Percentiles rank a stretch among this genome's conserved stretches.
phyloP scores from a whole-genome alignment of 2,797 vertebrate genomes.

The Holocentrus rufus region DNA sequence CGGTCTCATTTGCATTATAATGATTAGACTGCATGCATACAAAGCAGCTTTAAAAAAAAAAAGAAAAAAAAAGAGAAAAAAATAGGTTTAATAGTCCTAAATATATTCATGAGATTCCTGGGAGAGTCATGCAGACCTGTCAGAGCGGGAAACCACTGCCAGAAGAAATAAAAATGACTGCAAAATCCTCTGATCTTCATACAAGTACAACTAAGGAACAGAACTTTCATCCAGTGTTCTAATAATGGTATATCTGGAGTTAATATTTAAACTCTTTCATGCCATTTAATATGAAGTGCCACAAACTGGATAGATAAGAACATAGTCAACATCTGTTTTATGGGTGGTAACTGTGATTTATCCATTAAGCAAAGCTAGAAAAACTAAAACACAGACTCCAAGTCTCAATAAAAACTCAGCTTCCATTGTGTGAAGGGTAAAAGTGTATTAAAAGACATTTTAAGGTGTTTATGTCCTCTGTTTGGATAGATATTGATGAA shows the following conservation, averaged over 20 bases:
- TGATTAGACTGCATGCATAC: conserved; percentile 74
- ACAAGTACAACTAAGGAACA: conserved; percentile 18
- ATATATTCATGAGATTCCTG: conserved; percentile 79
- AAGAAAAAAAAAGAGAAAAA: conserved; percentile 30
- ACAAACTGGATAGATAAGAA: background rate
- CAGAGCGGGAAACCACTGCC: conserved; percentile 46
- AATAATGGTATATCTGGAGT: background rate
- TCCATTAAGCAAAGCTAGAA: background rate
- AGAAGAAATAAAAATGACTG: conserved; percentile 44
- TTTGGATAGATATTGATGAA: no score
- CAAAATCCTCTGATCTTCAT: conserved; percentile 34
- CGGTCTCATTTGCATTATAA: conserved; percentile 76
- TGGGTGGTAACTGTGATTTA: conserved; percentile 8
- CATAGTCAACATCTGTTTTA: background rate
- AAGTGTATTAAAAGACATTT: no score
- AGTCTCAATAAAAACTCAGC: background rate
- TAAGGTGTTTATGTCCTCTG: no score
- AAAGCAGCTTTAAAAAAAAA: conserved; percentile 65
- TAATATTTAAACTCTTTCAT: background rate
- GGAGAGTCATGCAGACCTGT: conserved; percentile 61
- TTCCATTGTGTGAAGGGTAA: background rate
- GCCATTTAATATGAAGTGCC: conserved; percentile 2
- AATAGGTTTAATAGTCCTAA: conserved; percentile 72
- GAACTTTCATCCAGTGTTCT: conserved; percentile 9
- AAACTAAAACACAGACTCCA: background rate